Percentiles rank a stretch among this genome's conserved stretches.
phyloP scores from a whole-genome alignment of 1,140 invertebrate species.

The Drosophila yakuba region DNA sequence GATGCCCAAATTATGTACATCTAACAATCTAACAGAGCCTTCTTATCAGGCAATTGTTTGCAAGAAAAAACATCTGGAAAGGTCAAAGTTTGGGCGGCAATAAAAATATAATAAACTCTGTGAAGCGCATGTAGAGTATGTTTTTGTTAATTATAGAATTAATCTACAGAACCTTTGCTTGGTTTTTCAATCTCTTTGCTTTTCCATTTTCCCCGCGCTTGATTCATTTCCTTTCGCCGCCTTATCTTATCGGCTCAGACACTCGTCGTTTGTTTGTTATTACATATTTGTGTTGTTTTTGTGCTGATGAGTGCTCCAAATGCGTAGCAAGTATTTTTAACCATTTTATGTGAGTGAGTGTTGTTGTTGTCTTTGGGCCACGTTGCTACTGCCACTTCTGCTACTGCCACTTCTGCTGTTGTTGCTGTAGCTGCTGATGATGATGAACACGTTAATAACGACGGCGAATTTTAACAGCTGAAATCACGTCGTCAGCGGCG shows the following conservation, averaged over 20 bases:
- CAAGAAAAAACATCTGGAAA: neutral
- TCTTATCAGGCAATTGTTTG: neutral
- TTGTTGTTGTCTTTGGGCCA: conserved; percentile 68
- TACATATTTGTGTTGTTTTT: conserved; percentile 12
- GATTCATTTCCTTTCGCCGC: conserved; percentile 31
- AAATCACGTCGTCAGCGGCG: conserved; percentile 64
- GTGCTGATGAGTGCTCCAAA: conserved; percentile 35
- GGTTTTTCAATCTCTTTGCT: neutral
- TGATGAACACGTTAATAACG: conserved; percentile 68
- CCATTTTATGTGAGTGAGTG: conserved; percentile 15
- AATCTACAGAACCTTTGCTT: conserved; percentile 1
- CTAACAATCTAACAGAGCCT: neutral
- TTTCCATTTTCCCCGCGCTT: conserved; percentile 10
- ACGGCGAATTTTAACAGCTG: conserved; percentile 49
- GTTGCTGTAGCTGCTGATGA: neutral
- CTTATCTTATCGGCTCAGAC: conserved; percentile 37
- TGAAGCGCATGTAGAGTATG: no score
- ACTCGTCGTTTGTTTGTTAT: conserved; percentile 21
- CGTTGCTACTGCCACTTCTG: conserved; percentile 35
- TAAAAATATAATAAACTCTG: neutral
- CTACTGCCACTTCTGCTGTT: no score
- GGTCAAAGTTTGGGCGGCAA: no score
- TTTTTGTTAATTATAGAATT: neutral
- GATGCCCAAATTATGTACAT: neutral
- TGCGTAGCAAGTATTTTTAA: conserved; percentile 66